These are phyloP conservation scores for Chironomus striatipennis DNA, from an alignment of 1,140 invertebrate genomes.

Conservation along the genomic window DNA sequence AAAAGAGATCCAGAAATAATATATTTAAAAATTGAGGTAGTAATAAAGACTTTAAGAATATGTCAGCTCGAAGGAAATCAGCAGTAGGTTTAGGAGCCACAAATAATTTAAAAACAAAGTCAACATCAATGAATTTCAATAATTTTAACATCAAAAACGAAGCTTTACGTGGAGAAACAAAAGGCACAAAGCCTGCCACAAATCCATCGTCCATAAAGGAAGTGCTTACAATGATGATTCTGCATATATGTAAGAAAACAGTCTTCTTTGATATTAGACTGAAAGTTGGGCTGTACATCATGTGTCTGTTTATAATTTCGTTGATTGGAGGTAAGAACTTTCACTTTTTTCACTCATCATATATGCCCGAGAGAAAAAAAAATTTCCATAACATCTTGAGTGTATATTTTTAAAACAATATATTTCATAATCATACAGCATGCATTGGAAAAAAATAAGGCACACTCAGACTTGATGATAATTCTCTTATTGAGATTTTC, in stretches of 20 bases:
- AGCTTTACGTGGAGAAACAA: background rate
- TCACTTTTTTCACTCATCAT: background rate
- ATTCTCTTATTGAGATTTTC: background rate
- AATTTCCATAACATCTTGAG: background rate
- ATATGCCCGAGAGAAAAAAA: background rate
- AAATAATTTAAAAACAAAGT: background rate
- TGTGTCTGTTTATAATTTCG: conserved; percentile 71
- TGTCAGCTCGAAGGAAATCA: conserved; percentile 11
- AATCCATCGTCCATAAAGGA: conserved; percentile 72
- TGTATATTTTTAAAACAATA: background rate
- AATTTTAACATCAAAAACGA: conserved; percentile 3
- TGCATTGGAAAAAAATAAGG: background rate
- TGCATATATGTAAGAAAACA: conserved; percentile 79
- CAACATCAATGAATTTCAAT: background rate
- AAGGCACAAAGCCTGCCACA: conserved; percentile 66
- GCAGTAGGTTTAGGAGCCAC: background rate
- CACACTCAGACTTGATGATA: background rate
- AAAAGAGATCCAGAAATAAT: no score
- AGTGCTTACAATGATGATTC: conserved; percentile 70
- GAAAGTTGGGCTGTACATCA: conserved; percentile 79
- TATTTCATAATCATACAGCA: background rate
- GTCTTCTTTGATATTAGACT: conserved; percentile 75
- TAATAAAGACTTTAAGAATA: background rate
- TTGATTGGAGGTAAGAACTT: conserved; percentile 47
- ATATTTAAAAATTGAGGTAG: no score